These are phyloP conservation scores for Amorpha juglandis DNA, from an alignment of 2,888 invertebrate species.

Conservation along the genomic window DNA sequence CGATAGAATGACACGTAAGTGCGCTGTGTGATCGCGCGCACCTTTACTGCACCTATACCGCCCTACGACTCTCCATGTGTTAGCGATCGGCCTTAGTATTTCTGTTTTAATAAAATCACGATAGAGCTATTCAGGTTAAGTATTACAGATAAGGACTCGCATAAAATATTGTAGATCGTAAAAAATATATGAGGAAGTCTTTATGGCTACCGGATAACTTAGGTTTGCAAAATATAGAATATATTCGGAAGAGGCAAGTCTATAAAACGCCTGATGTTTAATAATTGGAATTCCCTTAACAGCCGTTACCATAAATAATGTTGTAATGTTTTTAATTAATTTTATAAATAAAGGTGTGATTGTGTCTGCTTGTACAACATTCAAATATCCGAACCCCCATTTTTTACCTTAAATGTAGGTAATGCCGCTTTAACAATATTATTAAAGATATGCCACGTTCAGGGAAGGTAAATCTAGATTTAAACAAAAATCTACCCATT, in stretches of 20 bases:
- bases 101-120: background rate
- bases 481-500: too few relatives aligned
- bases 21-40: too few relatives aligned
- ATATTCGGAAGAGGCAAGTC: background rate
- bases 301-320: too few relatives aligned
- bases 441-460: too few relatives aligned
- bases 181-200: conserved; percentile 16
- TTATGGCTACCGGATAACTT: background rate
- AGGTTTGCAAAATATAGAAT: conserved; percentile 1
- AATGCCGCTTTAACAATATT: too few relatives aligned
- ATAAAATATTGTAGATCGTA: conserved; percentile 20
- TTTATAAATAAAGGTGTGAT: background rate
- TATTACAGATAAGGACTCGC: background rate
- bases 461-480: too few relatives aligned
- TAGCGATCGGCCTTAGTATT: background rate
- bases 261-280: background rate
- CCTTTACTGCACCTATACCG: too few relatives aligned
- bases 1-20: too few relatives aligned
- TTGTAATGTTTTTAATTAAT: background rate
- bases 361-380: too few relatives aligned
- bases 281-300: background rate
- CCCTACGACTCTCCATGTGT: too few relatives aligned
- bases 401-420: too few relatives aligned
- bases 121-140: background rate
- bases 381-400: too few relatives aligned